Conservation (phyloP, 2,888 invertebrate genomes). For the Agrotis clavis region DNA sequence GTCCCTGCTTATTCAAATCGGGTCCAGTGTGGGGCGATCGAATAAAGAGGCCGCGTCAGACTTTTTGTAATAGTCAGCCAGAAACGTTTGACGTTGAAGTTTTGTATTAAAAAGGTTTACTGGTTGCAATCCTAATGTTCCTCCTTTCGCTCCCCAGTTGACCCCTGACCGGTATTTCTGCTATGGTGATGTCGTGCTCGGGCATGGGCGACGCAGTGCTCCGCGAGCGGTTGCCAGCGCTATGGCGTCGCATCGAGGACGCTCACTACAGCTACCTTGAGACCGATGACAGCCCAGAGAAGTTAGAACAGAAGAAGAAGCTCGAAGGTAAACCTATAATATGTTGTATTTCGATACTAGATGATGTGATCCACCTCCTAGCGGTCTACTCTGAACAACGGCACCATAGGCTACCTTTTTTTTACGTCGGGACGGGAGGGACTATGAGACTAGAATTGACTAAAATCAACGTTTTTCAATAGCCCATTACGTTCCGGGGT, state of each 20-base stretch:
- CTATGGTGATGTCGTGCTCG: constrained; percentile 85
- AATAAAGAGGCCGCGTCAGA: too few relatives aligned
- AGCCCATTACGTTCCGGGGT: too few relatives aligned
- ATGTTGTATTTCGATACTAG: too few relatives aligned
- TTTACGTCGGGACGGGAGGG: too few relatives aligned
- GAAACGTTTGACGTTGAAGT: neutral
- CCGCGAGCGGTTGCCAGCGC: constrained; percentile 92
- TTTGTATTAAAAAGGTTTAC: neutral
- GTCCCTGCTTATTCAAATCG: too few relatives aligned
- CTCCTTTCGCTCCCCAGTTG: constrained; percentile 41
- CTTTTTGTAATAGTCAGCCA: neutral
- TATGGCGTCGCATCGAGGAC: constrained; percentile 94
- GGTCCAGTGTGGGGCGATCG: too few relatives aligned
- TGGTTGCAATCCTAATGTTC: too few relatives aligned
- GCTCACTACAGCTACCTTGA: constrained; percentile 95
- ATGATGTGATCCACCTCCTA: too few relatives aligned
- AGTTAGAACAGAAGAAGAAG: constrained; percentile 94
- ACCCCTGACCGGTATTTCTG: constrained; percentile 59
- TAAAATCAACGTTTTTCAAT: too few relatives aligned
- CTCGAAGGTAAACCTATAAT: constrained; percentile 93
- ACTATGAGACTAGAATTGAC: too few relatives aligned
- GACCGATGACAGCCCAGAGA: constrained; percentile 95
- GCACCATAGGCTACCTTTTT: too few relatives aligned
- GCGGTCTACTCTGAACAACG: too few relatives aligned
- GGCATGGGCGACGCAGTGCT: constrained; percentile 89